Evolutionary conservation across 2,888 invertebrate genomes (phyloP), one percentile per base, ranked within the genome.

Genomic region (Oeneis ivallda): DNA sequence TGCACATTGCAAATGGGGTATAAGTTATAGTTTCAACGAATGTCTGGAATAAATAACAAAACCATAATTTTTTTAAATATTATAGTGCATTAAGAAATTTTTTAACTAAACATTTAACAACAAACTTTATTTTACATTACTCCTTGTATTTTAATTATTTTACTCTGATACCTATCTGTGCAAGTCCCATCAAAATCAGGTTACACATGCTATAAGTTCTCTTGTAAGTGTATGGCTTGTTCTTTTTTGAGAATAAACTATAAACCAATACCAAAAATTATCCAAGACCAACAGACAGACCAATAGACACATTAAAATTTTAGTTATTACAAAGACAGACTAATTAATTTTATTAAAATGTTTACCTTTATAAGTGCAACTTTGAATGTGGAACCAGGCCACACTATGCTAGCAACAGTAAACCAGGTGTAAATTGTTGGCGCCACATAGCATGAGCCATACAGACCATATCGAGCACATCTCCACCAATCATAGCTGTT

Each of bases 381-480:
- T 79, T 92, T 93, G 49, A 97, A 78, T 66, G 94, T 93, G 69
- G 92, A 94, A 58, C 94, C 94, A 26, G 97, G 97, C 95, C 96
- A 96, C 83, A 96, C 90, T 61, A 93, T 92, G 73, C 94, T 94
- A n/a, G 96, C 95, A 60, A 96, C 83, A 79, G 94, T 94, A 56
- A 97, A 89, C 97, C 97, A 97, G 64, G 93, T 93, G 77, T 96
- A 96, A 0, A 97, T 85, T 6, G 96, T 96, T 13, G 97, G 97
- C 0, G 96, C 97, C 19, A 96, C 96, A 83, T 95, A 96, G 57
- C 95, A 93, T 9, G 95, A 94, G n/a, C 96, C 97, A 83, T 95
- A 96, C 59, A 96, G 76, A 76, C 96, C 94, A 86, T 95, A 97
- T 68, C 96, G 92, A 45, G 94, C 84, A 71, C 94, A 94, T 79